Evolutionary conservation across 2,113 vertebrate species (phyloP), one percentile per base, ranked within the genome.

Genomic region (Euleptes europaea): DNA sequence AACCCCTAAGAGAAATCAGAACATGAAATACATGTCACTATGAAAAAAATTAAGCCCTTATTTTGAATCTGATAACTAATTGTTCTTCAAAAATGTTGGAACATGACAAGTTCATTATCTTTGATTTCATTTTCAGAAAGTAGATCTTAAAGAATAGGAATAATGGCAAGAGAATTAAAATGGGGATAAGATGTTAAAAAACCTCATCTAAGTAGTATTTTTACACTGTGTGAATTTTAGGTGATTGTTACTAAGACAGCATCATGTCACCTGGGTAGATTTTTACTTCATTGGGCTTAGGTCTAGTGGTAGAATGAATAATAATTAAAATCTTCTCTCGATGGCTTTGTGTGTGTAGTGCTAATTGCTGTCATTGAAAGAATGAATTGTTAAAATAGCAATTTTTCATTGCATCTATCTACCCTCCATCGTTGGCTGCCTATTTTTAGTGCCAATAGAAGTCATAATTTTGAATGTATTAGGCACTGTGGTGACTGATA

Each of bases 401-500:
- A 94, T 96, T 95, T 95, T 97, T 96, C 95, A 95, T 90, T 96
- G 93, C 92, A 92, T 92, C 95, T 94, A n/a, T 96, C 96, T 95
- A 87, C 94, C 89, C 93, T 96, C 94, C 95, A 96, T 96, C 95
- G 94, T 89, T 94, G 94, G 94, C 88, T 90, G 86, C 92, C 95
- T 97, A 97, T 97, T 97, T 96, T 97, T 97, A 97, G 95, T 93
- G 92, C 91, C 96, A 96, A 95, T 95, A 97, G 95, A 96, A 97
- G 96, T 96, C 95, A 96, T 95, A 95, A 94, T 96, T 97, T 96
- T 96, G 93, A 97, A 96, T 96, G 95, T 97, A 96, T 97, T 96
- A 96, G 91, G 86, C 90, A 87, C 93, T 93, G 92, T 95, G 95
- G 96, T 97, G 95, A 96, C 96, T 96, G 97, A 97, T 97, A 96